Conservation (phyloP, 2,888 invertebrate species). For the Cynaeus angustus region DNA sequence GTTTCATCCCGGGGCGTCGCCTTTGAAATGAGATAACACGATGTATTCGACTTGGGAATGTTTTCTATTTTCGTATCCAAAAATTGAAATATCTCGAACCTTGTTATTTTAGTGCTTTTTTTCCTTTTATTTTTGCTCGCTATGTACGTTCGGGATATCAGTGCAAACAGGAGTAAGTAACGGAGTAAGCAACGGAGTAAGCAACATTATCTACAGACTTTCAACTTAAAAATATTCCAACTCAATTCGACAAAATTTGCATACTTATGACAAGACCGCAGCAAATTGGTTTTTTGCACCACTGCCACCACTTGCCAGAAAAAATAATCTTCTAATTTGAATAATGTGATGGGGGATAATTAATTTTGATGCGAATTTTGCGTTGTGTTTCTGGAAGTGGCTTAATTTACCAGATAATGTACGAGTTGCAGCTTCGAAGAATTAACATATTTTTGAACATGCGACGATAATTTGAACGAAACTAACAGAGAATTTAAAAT, state of each 20-base stretch:
- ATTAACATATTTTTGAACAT: too few relatives aligned
- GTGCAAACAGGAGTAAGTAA: conserved; percentile 31
- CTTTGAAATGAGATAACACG: conserved; percentile 59
- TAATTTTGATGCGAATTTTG: conserved; percentile 1
- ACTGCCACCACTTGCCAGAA: conserved; percentile 9
- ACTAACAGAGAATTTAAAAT: too few relatives aligned
- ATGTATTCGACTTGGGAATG: conserved; percentile 56
- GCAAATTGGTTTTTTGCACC: conserved; percentile 25
- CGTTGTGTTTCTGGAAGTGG: neutral
- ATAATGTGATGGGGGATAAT: conserved; percentile 18
- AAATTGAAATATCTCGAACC: conserved; percentile 55
- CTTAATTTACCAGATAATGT: neutral
- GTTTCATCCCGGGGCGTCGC: conserved; percentile 54
- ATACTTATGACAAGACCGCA: conserved; percentile 34
- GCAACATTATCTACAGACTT: conserved; percentile 28
- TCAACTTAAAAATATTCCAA: conserved; percentile 18
- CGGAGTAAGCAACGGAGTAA: conserved; percentile 14
- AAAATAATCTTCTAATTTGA: conserved; percentile 14
- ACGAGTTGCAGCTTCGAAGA: too few relatives aligned
- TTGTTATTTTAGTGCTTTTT: conserved; percentile 37
- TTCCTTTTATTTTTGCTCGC: conserved; percentile 27
- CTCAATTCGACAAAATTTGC: conserved; percentile 18
- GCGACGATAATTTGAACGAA: too few relatives aligned
- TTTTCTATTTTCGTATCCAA: conserved; percentile 54
- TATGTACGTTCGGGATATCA: conserved; percentile 29